phyloP scores from a whole-genome alignment of 2,113 vertebrate species.

The Martes martes region DNA sequence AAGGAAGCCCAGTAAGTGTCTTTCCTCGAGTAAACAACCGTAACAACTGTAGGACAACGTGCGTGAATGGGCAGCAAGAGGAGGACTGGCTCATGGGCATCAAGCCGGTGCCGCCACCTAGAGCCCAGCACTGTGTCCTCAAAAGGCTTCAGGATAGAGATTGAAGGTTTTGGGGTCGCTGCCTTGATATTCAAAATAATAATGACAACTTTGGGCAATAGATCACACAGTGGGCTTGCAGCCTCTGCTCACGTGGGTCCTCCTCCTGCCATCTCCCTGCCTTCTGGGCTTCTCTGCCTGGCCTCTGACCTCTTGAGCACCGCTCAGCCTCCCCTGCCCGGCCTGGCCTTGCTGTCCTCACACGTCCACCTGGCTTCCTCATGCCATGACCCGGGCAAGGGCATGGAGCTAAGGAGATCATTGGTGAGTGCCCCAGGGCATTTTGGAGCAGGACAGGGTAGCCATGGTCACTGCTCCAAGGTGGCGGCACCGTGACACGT shows the following conservation, averaged over 20 bases:
- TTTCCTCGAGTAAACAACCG: too few relatives aligned
- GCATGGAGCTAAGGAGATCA: neutral
- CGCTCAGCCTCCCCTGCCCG: neutral
- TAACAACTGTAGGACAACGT: too few relatives aligned
- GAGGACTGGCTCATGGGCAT: accelerated
- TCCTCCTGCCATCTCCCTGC: neutral
- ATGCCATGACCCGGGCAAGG: neutral
- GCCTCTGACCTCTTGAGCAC: neutral
- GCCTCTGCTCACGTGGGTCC: accelerated
- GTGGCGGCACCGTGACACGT: neutral
- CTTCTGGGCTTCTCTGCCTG: neutral
- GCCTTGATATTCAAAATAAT: neutral
- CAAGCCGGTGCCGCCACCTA: accelerated
- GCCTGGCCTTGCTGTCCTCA: too few relatives aligned
- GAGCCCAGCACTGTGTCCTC: neutral
- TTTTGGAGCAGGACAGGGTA: neutral
- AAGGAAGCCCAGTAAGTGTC: neutral
- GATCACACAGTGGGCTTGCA: too few relatives aligned
- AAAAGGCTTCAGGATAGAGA: neutral
- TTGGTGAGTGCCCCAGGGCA: neutral
- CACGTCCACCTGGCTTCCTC: neutral
- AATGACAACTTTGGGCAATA: neutral
- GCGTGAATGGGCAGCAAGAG: neutral
- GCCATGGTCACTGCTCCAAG: neutral
- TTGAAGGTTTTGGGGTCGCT: neutral